Percentiles rank a stretch among this genome's conserved stretches.
Evolutionary conservation across 1,140 invertebrate genomes (phyloP).

Genomic region (Elymnias hypermnestra): DNA sequence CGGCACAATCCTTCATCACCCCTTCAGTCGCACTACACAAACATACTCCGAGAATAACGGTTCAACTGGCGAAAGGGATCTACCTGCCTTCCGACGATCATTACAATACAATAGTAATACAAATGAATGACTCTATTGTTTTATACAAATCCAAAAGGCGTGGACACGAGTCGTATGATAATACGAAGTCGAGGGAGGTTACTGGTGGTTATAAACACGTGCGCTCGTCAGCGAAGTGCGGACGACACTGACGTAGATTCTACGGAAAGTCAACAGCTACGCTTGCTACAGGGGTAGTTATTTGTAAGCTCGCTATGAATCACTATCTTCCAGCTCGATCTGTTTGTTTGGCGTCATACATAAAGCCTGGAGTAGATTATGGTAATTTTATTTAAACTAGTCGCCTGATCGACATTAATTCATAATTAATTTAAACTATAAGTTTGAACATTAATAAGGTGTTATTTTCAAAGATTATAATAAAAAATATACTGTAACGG

Average conservation of each 20-base stretch:
- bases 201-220: slow-evolving; percentile 26
- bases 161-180: slow-evolving; percentile 25
- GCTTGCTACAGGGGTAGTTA: slow-evolving; percentile 51
- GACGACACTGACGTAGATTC: slow-evolving; percentile 45
- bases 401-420: too few relatives aligned
- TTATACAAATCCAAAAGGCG: slow-evolving; percentile 37
- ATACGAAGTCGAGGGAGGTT: not conserved
- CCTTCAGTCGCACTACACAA: slow-evolving; percentile 39
- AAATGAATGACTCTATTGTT: slow-evolving; percentile 26
- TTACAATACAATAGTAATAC: slow-evolving; percentile 43
- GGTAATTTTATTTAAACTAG: too few relatives aligned
- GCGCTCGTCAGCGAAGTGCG: slow-evolving; percentile 32
- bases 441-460: too few relatives aligned
- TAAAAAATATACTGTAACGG: too few relatives aligned
- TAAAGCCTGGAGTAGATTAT: not conserved
- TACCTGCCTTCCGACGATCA: slow-evolving; percentile 28
- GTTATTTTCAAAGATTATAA: too few relatives aligned
- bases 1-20: slow-evolving; percentile 42
- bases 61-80: slow-evolving; percentile 14
- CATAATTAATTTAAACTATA: too few relatives aligned
- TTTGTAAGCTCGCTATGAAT: slow-evolving; percentile 41
- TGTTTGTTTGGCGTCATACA: not conserved
- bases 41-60: slow-evolving; percentile 11
- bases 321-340: slow-evolving; percentile 12
- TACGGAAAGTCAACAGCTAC: slow-evolving; percentile 32